These are phyloP conservation scores for Odontophorus gujanensis DNA, from an alignment of 2,113 vertebrate species.

Conservation along the genomic window DNA sequence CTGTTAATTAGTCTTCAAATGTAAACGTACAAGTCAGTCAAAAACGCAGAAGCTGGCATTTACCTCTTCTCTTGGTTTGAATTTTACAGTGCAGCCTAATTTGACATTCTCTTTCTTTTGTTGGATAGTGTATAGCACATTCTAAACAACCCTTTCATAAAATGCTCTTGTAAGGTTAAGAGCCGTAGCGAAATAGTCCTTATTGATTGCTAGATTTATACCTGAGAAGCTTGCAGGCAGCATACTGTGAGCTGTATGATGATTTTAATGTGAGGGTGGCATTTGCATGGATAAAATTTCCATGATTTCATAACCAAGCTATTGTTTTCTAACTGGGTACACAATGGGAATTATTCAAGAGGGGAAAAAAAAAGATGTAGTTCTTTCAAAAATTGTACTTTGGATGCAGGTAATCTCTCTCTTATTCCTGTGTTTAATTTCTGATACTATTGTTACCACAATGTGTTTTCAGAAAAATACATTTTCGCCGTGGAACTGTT, in stretches of 20 bases:
- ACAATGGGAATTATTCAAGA: background rate
- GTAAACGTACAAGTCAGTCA: background rate
- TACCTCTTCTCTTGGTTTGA: background rate
- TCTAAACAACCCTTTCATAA: background rate
- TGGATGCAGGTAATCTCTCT: background rate
- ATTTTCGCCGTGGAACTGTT: background rate
- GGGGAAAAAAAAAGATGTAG: rapidly evolving
- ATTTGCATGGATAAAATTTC: conserved; percentile 36
- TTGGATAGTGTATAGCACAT: background rate
- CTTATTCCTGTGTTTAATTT: background rate
- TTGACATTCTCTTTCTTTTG: background rate
- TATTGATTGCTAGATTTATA: conserved; percentile 27
- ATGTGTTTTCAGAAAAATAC: background rate
- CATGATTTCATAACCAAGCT: conserved; percentile 22
- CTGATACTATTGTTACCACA: background rate
- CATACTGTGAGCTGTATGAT: background rate
- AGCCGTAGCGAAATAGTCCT: background rate
- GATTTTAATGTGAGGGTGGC: conserved; percentile 1
- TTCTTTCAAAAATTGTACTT: background rate
- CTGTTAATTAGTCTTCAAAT: background rate
- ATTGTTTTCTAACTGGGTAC: conserved; percentile 9
- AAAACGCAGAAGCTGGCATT: background rate
- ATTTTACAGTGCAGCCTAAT: background rate
- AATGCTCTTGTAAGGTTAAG: background rate
- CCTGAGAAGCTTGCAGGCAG: background rate